A percentile compares a stretch with the other conserved stretches of the same genome.
Evolutionary conservation across 2,797 vertebrate species (phyloP).

Genomic region (Anableps anableps): DNA sequence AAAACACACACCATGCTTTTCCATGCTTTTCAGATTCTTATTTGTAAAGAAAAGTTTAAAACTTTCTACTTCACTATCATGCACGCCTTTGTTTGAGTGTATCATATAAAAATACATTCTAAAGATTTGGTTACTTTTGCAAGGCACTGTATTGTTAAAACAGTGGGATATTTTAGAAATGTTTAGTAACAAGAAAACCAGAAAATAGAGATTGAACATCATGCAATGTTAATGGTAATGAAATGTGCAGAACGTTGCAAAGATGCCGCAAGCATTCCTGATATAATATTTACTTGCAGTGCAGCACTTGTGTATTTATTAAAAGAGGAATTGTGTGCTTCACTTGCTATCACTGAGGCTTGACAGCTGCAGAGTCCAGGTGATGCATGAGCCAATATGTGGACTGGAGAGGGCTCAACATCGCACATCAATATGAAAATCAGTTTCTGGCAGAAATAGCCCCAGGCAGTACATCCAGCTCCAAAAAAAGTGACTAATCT

Average conservation of each 20-base stretch:
- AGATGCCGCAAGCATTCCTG: conserved; percentile 50
- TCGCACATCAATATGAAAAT: conserved; percentile 87
- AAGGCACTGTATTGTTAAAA: not conserved
- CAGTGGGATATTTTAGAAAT: not conserved
- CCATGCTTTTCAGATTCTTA: not conserved
- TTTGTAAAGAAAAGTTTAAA: not conserved
- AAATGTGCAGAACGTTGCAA: conserved; percentile 53
- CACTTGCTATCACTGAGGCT: conserved; percentile 81
- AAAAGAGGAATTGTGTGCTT: conserved; percentile 79
- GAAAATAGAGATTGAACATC: conserved; percentile 64
- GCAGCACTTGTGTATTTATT: conserved; percentile 83
- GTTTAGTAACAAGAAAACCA: conserved; percentile 52
- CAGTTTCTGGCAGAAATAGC: conserved; percentile 82
- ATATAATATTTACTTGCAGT: conserved; percentile 67
- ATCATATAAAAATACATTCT: not conserved
- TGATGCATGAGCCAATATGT: conserved; percentile 89
- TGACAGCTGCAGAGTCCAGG: conserved; percentile 82
- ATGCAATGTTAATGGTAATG: conserved; percentile 77
- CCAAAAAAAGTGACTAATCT: conserved; percentile 82
- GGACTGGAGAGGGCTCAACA: conserved; percentile 79
- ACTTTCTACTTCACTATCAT: not conserved
- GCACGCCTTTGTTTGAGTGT: not conserved
- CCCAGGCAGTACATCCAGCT: conserved; percentile 76
- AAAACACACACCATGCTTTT: not conserved
- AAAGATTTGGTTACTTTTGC: not conserved